Percentiles rank a stretch among this genome's conserved stretches.
Conservation (phyloP, 2,888 invertebrate species). For the Agriotes lineatus region DNA sequence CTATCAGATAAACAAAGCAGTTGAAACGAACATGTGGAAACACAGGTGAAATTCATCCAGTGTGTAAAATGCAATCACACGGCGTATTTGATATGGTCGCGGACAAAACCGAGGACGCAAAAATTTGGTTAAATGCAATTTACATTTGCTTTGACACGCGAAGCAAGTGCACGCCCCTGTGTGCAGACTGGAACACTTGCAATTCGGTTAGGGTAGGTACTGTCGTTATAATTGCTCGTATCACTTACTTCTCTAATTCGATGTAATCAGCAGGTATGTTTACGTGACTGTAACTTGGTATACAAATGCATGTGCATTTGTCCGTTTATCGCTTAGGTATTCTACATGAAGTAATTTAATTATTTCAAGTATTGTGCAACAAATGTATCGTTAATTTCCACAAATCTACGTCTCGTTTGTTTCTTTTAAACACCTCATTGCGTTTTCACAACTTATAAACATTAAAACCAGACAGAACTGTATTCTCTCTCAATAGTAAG, state of each 20-base stretch:
- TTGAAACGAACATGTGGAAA: not conserved
- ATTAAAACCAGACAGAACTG: no score
- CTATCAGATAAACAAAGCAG: no score
- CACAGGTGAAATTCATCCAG: conserved; percentile 10
- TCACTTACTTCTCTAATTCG: conserved; percentile 15
- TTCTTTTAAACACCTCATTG: not conserved
- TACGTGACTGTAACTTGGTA: not conserved
- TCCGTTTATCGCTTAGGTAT: not conserved
- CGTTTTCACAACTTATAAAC: no score
- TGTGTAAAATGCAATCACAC: conserved; percentile 30
- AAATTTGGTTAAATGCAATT: conserved; percentile 37
- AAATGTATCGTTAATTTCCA: no score
- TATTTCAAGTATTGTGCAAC: no score
- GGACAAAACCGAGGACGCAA: conserved; percentile 17
- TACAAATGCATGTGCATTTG: not conserved
- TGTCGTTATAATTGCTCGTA: conserved; percentile 11
- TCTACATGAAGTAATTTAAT: not conserved
- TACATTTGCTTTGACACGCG: conserved; percentile 36
- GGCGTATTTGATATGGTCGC: conserved; percentile 18
- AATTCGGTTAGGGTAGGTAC: conserved; percentile 15
- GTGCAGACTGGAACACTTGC: conserved; percentile 8
- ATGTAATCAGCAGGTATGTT: not conserved
- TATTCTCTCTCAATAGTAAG: no score
- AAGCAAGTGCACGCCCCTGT: conserved; percentile 34
- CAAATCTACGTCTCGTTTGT: no score